A percentile compares a stretch with the other conserved stretches of the same genome.
phyloP scores from a whole-genome alignment of 2,888 invertebrate genomes.

The Nemurella pictetii region DNA sequence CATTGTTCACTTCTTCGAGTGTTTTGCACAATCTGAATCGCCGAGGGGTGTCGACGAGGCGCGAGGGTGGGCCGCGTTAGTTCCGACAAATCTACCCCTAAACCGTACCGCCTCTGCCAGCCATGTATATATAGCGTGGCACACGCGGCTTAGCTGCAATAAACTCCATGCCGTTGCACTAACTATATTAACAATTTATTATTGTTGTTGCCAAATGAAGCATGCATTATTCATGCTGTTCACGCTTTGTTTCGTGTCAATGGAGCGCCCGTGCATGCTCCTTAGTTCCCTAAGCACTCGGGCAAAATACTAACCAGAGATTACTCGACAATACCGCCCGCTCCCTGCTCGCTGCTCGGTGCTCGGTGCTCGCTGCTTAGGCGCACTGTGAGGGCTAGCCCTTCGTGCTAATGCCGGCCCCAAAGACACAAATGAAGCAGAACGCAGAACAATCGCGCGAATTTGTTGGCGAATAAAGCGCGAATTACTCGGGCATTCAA shows the following conservation, averaged over 20 bases:
- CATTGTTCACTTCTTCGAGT: neutral
- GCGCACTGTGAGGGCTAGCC: too few relatives aligned
- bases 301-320: constrained; percentile 28
- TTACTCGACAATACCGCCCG: constrained; percentile 15
- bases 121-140: too few relatives aligned
- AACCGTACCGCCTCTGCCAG: constrained; percentile 4
- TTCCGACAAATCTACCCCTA: neutral
- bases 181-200: constrained; percentile 30
- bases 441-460: neutral
- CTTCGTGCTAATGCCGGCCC: too few relatives aligned
- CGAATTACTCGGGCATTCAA: neutral
- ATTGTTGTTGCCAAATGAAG: constrained; percentile 30
- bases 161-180: constrained; percentile 16
- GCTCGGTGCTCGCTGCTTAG: too few relatives aligned
- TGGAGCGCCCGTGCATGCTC: neutral
- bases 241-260: constrained; percentile 10
- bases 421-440: neutral
- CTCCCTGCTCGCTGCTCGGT: too few relatives aligned
- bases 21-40: neutral
- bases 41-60: neutral
- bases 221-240: constrained; percentile 27
- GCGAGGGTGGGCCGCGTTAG: neutral
- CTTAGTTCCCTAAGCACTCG: constrained; percentile 9
- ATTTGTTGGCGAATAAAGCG: neutral
- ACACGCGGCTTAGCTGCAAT: neutral